Base-by-base conservation (phyloP, 2,888 invertebrate species). In the Chironomus tentans region DNA sequence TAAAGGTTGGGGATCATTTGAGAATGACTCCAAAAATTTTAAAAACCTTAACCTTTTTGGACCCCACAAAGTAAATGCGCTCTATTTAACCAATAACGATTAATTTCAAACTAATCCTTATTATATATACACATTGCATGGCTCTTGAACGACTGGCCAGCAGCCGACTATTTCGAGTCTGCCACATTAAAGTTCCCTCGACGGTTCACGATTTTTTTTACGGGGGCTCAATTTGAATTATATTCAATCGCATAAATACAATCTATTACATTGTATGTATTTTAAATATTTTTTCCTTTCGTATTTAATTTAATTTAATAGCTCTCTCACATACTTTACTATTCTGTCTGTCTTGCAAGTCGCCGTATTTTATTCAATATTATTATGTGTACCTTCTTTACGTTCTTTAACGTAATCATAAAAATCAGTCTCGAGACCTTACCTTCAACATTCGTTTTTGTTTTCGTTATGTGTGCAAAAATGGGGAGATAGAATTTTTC, bases 181-280 rank as follows among this genome's bases (percentile, higher is more conserved):
- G 65, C 65, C 56, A 56, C 56, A 56, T 56, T 56, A 56, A 56
- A 56, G 15, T 56, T 15, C 18, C 3, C 7, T 18, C 15, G n/a
- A 56, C 2, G 56, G 56, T 46, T 68, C 56, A 56, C 56, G 56
- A 18, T 56, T 56, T 56, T 56, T 56, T 50, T 50, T 15, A 56
- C 56, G 15, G 18, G 15, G 56, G 56, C 56, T 68, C 13, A 18
- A 28, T 46, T 68, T 68, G 68, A 68, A 46, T 68, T 68, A 68
- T 68, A 68, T 68, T 68, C 28, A 68, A 68, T 68, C 68, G 38
- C 38, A 68, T 46, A 38, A 38, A 28, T 28, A 68, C 68, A 68
- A 68, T 68, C 68, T 68, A 68, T 68, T 68, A 68, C 68, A 68
- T 38, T 68, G 68, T 68, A 68, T 28, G 28, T 24, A 21, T 5